Base-by-base conservation (phyloP, 2,797 vertebrate genomes). In the Mus caroli region DNA sequence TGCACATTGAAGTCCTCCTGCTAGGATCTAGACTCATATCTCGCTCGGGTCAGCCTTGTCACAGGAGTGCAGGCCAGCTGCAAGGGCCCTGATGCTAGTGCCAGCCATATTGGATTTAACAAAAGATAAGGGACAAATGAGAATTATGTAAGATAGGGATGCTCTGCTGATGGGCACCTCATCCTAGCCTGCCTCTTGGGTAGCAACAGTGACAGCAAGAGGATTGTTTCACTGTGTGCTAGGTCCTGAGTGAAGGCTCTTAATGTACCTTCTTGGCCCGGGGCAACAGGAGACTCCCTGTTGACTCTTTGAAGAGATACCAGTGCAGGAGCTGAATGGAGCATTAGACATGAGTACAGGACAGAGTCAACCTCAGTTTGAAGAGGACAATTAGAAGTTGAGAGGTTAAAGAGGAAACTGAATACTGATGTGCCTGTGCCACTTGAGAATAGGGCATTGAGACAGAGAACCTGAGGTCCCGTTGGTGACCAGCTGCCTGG, bases 11-110 rank as follows among this genome's bases (percentile, higher is more conserved):
- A 40, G n/a, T 4, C 15, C 28, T 56, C 7, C 6, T 13, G 37
- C 11, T 34, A 24, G 37, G 19, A 22, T 62, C 79, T 56, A n/a
- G 52, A 64, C 73, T 6, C 13, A 1, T 1, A 8, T 71, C 22
- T 17, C 2, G 2, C 22, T 17, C 2, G 1, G 1, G 11, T 69
- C n/a, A 58, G 8, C 84, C 34, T 37, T 4, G 1, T 69, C 13
- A 7, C 5, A 17, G 75, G 60, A 67, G 26, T 40, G 54, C 4
- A 10, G 60, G 58, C 22, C 34, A 4, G 52, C 28, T 34, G 67
- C 64, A 75, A 71, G 60, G 34, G 26, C 28, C 52, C 3, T 19
- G 34, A 34, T 50, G 40, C 31, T 4, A 54, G 34, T 4, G 50
- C 60, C 54, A 19, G 1, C 58, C 14, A n/a, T 50, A 34, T 24